These are phyloP conservation scores for Drosophila ochracea DNA, from an alignment of 2,888 invertebrate species.

Conservation along the genomic window DNA sequence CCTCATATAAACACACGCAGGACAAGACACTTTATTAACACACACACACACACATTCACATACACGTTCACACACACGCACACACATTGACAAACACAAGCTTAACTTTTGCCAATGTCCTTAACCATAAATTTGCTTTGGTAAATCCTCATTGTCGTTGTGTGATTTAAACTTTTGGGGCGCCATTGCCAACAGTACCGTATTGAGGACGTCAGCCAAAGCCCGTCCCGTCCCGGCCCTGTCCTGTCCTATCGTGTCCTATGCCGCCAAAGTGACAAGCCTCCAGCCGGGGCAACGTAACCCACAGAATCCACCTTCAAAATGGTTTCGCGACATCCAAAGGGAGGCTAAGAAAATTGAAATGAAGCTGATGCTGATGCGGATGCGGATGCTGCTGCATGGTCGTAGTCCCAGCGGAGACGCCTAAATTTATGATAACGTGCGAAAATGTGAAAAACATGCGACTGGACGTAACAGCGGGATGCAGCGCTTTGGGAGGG, in stretches of 20 bases:
- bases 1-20: slow-evolving; percentile 37
- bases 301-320: slow-evolving; percentile 31
- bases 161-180: slow-evolving; percentile 84
- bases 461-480: slow-evolving; percentile 5
- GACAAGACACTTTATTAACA: slow-evolving; percentile 52
- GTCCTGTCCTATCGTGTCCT: slow-evolving; percentile 3
- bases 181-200: slow-evolving; percentile 31
- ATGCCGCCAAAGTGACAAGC: slow-evolving; percentile 48
- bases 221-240: neutral
- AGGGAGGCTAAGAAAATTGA: slow-evolving; percentile 66
- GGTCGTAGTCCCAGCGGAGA: slow-evolving; percentile 46
- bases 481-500: neutral
- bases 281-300: slow-evolving; percentile 3
- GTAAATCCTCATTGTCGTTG: slow-evolving; percentile 83
- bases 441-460: slow-evolving; percentile 62
- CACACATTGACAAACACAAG: slow-evolving; percentile 45
- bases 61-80: slow-evolving; percentile 8
- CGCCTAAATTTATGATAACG: slow-evolving; percentile 68
- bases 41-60: slow-evolving; percentile 17
- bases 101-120: slow-evolving; percentile 76
- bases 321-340: slow-evolving; percentile 42
- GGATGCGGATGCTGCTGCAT: slow-evolving; percentile 8
- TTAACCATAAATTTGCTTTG: slow-evolving; percentile 82
- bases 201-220: slow-evolving; percentile 10
- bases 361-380: slow-evolving; percentile 56